Conservation (phyloP, 1,140 invertebrate genomes). For the Rhyzopertha dominica region DNA sequence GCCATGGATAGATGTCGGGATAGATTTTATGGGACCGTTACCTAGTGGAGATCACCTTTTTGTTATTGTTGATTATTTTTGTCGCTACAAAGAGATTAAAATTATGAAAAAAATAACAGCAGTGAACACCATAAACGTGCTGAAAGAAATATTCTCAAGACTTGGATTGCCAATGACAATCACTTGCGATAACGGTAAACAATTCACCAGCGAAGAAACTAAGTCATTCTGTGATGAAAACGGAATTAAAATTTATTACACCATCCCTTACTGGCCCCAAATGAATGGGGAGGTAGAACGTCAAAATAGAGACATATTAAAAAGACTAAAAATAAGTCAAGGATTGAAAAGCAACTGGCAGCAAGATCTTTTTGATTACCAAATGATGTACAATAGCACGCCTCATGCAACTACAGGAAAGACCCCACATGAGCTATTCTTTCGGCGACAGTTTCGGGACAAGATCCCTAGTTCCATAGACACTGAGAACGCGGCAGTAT, state of each 20-base stretch:
- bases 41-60: slow-evolving; percentile 34
- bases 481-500: background rate
- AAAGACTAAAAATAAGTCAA: slow-evolving; percentile 2
- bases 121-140: slow-evolving; percentile 1
- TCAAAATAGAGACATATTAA: slow-evolving; percentile 25
- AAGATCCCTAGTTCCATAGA: background rate
- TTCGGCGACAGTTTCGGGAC: background rate
- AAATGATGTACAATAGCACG: slow-evolving; percentile 6
- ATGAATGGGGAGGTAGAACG: slow-evolving; percentile 34
- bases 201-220: slow-evolving; percentile 18
- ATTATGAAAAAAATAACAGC: slow-evolving; percentile 5
- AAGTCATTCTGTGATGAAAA: slow-evolving; percentile 7
- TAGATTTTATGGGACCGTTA: slow-evolving; percentile 39
- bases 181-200: slow-evolving; percentile 20
- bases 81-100: slow-evolving; percentile 18
- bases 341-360: background rate
- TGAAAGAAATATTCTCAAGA: background rate
- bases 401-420: slow-evolving; percentile 5
- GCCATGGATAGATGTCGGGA: slow-evolving; percentile 39
- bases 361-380: background rate
- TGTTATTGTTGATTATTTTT: slow-evolving; percentile 23
- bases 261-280: slow-evolving; percentile 25
- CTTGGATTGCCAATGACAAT: slow-evolving; percentile 17
- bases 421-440: background rate
- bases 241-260: slow-evolving; percentile 2